Evolutionary conservation across 2,888 invertebrate species (phyloP), one percentile per base, ranked within the genome.

Genomic region (Cryptosula pallasiana): DNA sequence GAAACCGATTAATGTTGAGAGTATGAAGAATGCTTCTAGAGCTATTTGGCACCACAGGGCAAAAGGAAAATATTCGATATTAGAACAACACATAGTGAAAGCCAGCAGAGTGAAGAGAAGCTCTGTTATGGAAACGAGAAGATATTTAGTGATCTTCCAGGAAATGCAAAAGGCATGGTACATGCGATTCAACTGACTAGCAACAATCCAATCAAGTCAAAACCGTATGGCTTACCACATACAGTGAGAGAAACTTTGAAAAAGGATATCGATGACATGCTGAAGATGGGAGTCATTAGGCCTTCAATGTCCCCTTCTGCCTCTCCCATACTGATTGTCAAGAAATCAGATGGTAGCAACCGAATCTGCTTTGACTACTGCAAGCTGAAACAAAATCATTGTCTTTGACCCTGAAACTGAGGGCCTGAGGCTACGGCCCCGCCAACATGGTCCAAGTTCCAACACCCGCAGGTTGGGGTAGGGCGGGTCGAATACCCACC

Each of bases 331-430:
- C 13, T 58, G 58, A 27, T 69, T 9, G 69, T 69, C 5, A 34
- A 34, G 36, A 69, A 69, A 23, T n/a, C 34, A 32, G 73, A 75
- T 29, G 75, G 76, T 13, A 71, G 57, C 25, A 54, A 55, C 32
- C 55, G 76, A 27, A 36, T 76, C 9, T 76, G 76, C 69, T 69
- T 74, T 0, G 76, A 77, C 69, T 78, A 71, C 35, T 27, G 75
- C 0, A 32, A 63, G 27, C 58, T 78, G 20, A 78, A 77, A 55
- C 57, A 5, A 0, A 27, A 54, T 73, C n/a, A 70, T 73, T 0
- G 69, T 69, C 35, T 29, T 27, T 16, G 74, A 75, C 9, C 55
- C n/a, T n/a, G n/a, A n/a, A n/a, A n/a, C n/a, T n/a, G n/a, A n/a
- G n/a, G n/a, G n/a, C n/a, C n/a, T n/a, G n/a, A n/a, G n/a, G n/a